Evolutionary conservation across 2,888 invertebrate species (phyloP), one percentile per base, ranked within the genome.

Genomic region (Exephanes ischioxanthus): DNA sequence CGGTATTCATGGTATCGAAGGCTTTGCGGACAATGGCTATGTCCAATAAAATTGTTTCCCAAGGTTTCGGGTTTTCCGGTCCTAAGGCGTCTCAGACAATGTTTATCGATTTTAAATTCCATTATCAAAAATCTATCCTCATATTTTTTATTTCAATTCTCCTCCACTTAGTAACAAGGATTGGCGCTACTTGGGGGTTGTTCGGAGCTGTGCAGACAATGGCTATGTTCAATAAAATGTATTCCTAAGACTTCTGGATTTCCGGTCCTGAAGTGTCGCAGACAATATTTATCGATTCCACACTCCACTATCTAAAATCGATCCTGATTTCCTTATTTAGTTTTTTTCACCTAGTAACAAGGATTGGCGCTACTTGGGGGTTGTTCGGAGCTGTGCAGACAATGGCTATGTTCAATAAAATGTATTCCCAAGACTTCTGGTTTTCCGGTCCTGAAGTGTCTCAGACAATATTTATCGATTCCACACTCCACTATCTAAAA

Each of bases 1-100:
- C 84, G 83, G 86, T 88, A 87, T 88, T 86, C 88, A 88, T 86
- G 88, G 87, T 87, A 67, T 70, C 48, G 45, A 67, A 11, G 41
- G 16, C 22, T 19, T 19, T 16, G 26, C 16, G 6, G 14, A 26
- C 2, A 19, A 45, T 16, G 14, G 22, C 41, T 37, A 11, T 4
- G 14, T 75, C 30, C 1, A n/a, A 55, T 30, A n/a, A 37, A n/a
- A 22, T 22, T 61, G 22, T 22, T 55, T 33, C 9, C 41, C 11
- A 19, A 14, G 26, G 30, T 6, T 55, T 9, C 2, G 53, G 14
- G 30, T 16, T 26, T 30, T 14, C 22, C 4, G 22, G 22, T 26
- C 5, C 9, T 58, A 9, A 9, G 1, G 3, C 5, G 19, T 26
- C 5, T 61, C 30, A 9, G 14, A 30, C 11, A 5, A 61, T 11